Conservation (phyloP, 35 echinoderm and acorn worm genomes). For the Lytechinus variegatus region DNA sequence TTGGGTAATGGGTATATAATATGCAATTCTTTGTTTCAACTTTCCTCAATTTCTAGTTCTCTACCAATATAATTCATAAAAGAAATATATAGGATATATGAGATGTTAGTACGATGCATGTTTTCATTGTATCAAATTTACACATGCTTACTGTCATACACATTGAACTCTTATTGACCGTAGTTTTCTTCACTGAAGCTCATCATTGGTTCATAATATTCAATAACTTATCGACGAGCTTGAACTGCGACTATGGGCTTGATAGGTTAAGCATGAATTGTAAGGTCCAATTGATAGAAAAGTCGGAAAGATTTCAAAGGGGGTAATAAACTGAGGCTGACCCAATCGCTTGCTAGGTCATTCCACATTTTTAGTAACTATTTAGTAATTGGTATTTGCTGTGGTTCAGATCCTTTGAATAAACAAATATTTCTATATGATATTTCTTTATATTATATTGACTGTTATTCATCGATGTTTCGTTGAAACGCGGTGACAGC, state of each 20-base stretch:
- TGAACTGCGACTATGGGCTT: neutral
- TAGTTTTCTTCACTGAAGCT: neutral
- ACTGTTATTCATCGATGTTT: neutral
- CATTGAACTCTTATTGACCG: neutral
- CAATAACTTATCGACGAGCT: neutral
- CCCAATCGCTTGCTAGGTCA: neutral
- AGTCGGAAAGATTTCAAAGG: neutral
- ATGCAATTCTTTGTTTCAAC: too few species aligned
- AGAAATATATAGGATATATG: too few species aligned
- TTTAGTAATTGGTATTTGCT: neutral
- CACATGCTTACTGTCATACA: neutral
- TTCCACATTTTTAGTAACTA: neutral
- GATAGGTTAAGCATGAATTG: constrained; percentile 2
- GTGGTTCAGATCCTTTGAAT: neutral
- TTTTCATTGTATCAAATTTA: too few species aligned
- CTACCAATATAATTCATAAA: too few species aligned
- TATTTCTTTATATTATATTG: neutral
- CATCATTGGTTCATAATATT: neutral
- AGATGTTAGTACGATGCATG: too few species aligned
- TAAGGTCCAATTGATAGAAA: neutral
- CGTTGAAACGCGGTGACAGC: neutral
- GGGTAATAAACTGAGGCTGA: neutral
- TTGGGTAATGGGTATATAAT: too few species aligned
- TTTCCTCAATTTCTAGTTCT: too few species aligned
- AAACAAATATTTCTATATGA: neutral